Base-by-base conservation (phyloP, 2,113 vertebrate species). In the Melanocharis versteri region DNA sequence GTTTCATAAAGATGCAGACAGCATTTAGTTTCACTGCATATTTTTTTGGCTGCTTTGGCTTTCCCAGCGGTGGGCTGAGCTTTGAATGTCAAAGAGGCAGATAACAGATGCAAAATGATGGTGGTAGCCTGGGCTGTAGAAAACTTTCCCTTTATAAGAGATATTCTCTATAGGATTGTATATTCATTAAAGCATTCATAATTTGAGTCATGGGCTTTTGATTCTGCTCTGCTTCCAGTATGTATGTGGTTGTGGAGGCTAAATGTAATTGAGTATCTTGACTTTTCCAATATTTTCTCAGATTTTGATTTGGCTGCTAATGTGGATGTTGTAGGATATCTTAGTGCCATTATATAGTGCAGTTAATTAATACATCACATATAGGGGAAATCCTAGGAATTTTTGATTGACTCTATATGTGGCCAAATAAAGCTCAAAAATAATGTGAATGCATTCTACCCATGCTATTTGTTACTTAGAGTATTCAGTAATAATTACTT, bases 181-280 rank as follows among this genome's bases (percentile, higher is more conserved):
- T 60, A 35, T 65, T 61, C 6, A 3, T 70, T 42, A 44, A 71
- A 80, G 26, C 5, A 15, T 48, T 48, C 15, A 31, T 28, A 2
- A n/a, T 83, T 42, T 54, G 7, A 26, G 6, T 3, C 1, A 65
- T 22, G 21, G 12, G 8, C 31, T 88, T 83, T 80, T 0, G 0
- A 15, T 76, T 35, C 40, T 47, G 3, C 33, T 79, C 22, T 72
- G 4, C 35, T 82, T 89, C 30, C 28, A 45, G 5, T 26, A 19
- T 30, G 15, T n/a, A 15, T 11, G 9, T 66, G 35, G 6, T 22
- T 66, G 26, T 65, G 30, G 15, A 75, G 13, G 21, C 8, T 50
- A 39, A 62, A 82, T 9, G 1, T 47, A 13, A 33, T 42, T 53
- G 61, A 39, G 3, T 53, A 24, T 40, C 39, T 50, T 24, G 19